Percentiles rank a stretch among this genome's conserved stretches.
phyloP scores from a whole-genome alignment of 2,113 vertebrate genomes.

The Clarias gariepinus region DNA sequence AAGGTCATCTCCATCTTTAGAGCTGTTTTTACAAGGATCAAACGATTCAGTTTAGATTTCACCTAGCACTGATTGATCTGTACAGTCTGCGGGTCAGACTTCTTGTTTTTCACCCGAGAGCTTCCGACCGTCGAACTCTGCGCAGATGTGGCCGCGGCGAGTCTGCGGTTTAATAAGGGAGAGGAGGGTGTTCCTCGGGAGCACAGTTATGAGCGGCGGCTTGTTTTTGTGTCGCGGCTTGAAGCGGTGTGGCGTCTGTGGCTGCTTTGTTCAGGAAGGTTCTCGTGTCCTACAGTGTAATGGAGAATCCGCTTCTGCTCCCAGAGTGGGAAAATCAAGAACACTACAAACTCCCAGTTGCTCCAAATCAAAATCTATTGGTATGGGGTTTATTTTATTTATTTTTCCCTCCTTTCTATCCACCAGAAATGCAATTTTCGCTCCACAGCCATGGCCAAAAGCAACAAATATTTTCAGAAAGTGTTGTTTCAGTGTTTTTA shows the following conservation, averaged over 20 bases:
- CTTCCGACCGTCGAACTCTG: slow-evolving; percentile 6
- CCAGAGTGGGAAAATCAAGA: slow-evolving; percentile 16
- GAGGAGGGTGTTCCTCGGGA: slow-evolving; percentile 16
- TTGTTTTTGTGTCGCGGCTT: slow-evolving; percentile 10
- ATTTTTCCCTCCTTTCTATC: neutral
- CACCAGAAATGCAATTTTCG: neutral
- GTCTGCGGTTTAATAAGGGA: slow-evolving; percentile 18
- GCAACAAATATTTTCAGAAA: too few relatives aligned
- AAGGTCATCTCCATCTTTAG: neutral
- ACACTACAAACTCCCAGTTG: neutral
- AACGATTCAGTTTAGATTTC: neutral
- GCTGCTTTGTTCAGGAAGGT: slow-evolving; percentile 30
- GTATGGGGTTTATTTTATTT: neutral
- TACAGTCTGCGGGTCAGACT: slow-evolving; percentile 3
- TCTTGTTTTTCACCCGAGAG: slow-evolving; percentile 16
- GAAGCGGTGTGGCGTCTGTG: slow-evolving; percentile 46
- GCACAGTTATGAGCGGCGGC: neutral
- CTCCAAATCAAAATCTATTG: neutral
- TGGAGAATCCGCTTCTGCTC: neutral
- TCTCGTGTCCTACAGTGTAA: slow-evolving; percentile 14
- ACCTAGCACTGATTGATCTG: slow-evolving; percentile 7
- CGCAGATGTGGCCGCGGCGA: slow-evolving; percentile 8
- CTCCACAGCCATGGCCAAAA: too few relatives aligned
- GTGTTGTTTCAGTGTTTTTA: too few relatives aligned
- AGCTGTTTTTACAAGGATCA: neutral